Conservation (phyloP, 2,888 invertebrate species). For the Ptycholaimellus sp. region DNA sequence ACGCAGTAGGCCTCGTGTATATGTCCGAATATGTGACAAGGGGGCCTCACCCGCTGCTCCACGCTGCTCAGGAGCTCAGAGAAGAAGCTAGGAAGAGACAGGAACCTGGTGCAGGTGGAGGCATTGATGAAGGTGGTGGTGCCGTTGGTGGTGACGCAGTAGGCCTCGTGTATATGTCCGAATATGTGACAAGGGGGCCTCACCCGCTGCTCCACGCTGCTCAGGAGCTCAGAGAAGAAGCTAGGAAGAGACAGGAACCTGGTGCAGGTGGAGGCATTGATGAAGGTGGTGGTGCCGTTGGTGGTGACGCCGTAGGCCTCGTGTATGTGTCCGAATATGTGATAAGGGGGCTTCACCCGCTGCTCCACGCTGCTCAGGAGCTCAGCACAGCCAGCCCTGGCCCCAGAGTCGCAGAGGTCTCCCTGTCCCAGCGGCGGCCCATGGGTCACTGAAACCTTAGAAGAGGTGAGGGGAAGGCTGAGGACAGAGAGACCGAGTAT, state of each 20-base stretch:
- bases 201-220: conserved; percentile 45
- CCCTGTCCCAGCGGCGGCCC: conserved; percentile 46
- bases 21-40: conserved; percentile 61
- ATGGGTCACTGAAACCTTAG: conserved; percentile 50
- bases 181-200: conserved; percentile 58
- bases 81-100: too few relatives aligned
- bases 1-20: conserved; percentile 45
- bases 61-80: too few relatives aligned
- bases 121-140: conserved; percentile 54
- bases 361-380: conserved; percentile 44
- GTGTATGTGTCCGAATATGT: conserved; percentile 63
- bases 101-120: too few relatives aligned
- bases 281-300: conserved; percentile 40
- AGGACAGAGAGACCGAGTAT: too few relatives aligned
- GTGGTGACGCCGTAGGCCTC: conserved; percentile 36
- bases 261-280: too few relatives aligned
- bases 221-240: too few relatives aligned
- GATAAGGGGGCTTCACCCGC: conserved; percentile 51
- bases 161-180: conserved; percentile 60
- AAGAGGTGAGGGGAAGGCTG: too few relatives aligned
- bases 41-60: conserved; percentile 47
- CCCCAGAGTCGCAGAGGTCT: too few relatives aligned
- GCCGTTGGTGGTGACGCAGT: conserved; percentile 14
- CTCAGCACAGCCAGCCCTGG: too few relatives aligned
- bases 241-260: too few relatives aligned